Conservation (phyloP, 35 echinoderm and acorn worm species). For the Apostichopus californicus region DNA sequence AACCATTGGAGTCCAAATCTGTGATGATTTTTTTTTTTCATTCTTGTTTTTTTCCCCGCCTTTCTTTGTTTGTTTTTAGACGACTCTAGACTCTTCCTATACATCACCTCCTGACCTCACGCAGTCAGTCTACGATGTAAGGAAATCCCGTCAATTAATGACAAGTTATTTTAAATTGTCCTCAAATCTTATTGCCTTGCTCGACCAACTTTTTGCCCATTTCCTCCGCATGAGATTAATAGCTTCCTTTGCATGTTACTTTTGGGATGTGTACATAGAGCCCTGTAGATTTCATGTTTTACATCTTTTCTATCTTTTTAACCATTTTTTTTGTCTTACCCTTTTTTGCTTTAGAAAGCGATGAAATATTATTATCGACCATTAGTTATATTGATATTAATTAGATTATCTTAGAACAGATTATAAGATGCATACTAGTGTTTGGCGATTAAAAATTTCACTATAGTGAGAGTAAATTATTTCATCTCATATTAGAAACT, state of each 20-base stretch:
- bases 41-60: not conserved
- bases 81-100: not conserved
- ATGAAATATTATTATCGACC: too few species aligned
- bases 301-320: too few species aligned
- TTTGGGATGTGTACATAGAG: not conserved
- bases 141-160: not conserved
- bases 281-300: not conserved
- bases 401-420: too few species aligned
- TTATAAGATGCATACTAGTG: too few species aligned
- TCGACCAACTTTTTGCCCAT: not conserved
- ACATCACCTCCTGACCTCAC: conserved; percentile 1
- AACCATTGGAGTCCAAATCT: not conserved
- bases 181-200: not conserved
- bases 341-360: too few species aligned
- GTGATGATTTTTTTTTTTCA: not conserved
- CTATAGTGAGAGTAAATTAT: too few species aligned
- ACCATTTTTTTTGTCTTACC: too few species aligned
- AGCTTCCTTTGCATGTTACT: not conserved
- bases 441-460: too few species aligned
- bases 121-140: conserved; percentile 8
- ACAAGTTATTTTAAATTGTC: not conserved
- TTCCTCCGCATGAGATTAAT: too few species aligned
- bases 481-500: too few species aligned
- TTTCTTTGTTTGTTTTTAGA: not conserved
- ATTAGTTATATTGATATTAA: too few species aligned